These are phyloP conservation scores for Acanthopleura granulata DNA, from an alignment of 2,888 invertebrate species.

Conservation along the genomic window DNA sequence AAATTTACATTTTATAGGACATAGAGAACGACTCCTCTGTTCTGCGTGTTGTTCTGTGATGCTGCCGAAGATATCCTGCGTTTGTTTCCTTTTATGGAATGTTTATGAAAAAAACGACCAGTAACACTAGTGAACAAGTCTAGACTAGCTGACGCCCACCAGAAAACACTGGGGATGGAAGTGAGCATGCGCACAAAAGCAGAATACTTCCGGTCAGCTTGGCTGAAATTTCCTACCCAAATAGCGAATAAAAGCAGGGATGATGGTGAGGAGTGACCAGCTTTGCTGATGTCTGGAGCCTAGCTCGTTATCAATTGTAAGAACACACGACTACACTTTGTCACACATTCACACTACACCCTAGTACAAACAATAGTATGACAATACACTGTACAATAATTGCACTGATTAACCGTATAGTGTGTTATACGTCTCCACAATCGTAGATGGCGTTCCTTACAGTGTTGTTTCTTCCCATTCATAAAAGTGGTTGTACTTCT, in stretches of 20 bases:
- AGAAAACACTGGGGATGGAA: constrained; percentile 3
- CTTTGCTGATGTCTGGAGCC: constrained; percentile 5
- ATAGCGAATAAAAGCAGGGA: background rate
- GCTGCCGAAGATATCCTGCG: constrained; percentile 17
- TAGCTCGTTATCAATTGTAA: background rate
- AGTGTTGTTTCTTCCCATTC: too few species aligned
- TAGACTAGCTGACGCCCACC: background rate
- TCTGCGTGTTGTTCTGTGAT: constrained; percentile 8
- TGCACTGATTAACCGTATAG: background rate
- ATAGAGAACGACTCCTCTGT: constrained; percentile 13
- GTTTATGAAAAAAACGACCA: constrained; percentile 8
- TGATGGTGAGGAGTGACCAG: constrained; percentile 8
- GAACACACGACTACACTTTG: background rate
- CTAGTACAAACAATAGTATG: background rate
- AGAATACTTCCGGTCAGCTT: constrained; percentile 18
- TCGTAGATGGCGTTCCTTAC: too few species aligned
- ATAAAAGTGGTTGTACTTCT: too few species aligned
- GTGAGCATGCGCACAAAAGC: constrained; percentile 19
- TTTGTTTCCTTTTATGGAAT: constrained; percentile 15
- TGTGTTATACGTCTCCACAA: background rate
- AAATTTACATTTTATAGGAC: constrained; percentile 6
- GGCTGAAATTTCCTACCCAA: constrained; percentile 14
- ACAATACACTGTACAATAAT: constrained; percentile 1
- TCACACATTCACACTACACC: background rate
- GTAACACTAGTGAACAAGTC: constrained; percentile 5